Evolutionary conservation across 2,797 vertebrate species (phyloP), one percentile per base, ranked within the genome.

Genomic region (Alauda arvensis): DNA sequence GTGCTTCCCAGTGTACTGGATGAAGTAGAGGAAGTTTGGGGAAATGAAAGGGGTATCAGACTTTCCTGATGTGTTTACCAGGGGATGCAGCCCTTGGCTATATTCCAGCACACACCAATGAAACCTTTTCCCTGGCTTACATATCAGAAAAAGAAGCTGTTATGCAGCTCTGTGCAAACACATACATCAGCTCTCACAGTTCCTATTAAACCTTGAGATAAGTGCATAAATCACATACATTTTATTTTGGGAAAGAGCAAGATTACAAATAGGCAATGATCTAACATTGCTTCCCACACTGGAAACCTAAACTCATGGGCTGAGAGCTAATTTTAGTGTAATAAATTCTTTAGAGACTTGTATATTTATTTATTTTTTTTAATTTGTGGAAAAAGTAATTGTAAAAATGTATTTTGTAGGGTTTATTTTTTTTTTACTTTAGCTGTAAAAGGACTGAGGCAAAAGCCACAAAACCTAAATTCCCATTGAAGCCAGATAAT

Each of bases 201-300:
- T 93, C 80, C 81, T 40, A 46, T 71, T 74, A 61, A 92, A 79
- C 39, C 51, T 61, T 20, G 21, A 83, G 88, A 87, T 85, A 78
- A 91, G 78, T 40, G 80, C 25, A 63, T 87, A 91, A 71, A 66
- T 77, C 72, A 61, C 31, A 83, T 14, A 40, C 13, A 37, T 74
- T 91, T 88, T 84, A 92, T 94, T 94, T 82, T 68, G 21, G 65
- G 88, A 94, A 94, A 92, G 81, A 89, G 37, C 65, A 71, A 59
- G 57, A 84, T 86, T 92, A 77, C 78, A 91, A 94, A 92, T 70
- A 92, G 65, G 37, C 37, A 77, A 72, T 86, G 89, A 93, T 94
- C 83, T 94, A 86, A 92, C 43, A 59, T 70, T 75, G 1, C 88
- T 82, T 88, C 89, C 89, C 71, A 95, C 93, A 62, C 62, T 84